Evolutionary conservation across 2,113 vertebrate species (phyloP), one percentile per base, ranked within the genome.

Genomic region (Varanus salvator): DNA sequence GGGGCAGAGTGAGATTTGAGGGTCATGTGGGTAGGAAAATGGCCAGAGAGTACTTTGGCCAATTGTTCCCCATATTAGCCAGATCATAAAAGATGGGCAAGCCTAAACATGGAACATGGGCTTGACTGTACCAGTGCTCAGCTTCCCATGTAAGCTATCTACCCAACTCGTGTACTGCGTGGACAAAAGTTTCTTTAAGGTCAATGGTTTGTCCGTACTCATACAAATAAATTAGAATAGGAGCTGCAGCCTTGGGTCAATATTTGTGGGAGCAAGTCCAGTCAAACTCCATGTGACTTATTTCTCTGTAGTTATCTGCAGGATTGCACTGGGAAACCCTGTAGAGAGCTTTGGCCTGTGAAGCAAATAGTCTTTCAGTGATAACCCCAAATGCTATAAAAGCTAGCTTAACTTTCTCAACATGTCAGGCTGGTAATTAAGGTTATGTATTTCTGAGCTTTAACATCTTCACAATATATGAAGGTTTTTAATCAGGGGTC

Each of bases 361-460:
- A 57, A 88, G 48, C 77, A 81, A 80, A 78, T 80, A n/a, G n/a
- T 23, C 25, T 88, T 86, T 69, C 29, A 60, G 81, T 86, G 68
- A 48, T 85, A 44, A 80, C 14, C 69, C 80, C 72, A 34, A 74
- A 5, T 34, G 72, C 14, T 2, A 64, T 29, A 1, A 12, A 4
- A 0, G 50, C 38, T 2, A 0, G 44, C 29, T 66, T 80, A 82
- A 48, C 85, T 25, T 80, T 0, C 0, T 12, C 23, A 4, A 1
- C 27, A 68, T n/a, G 12, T 44, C 21, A n/a, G 83, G 72, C 19
- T 21, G 52, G 0, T 17, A 69, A 84, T 31, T 90, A 90, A 69
- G 2, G 8, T 34, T 78, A 75, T 48, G 0, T 0, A 0, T 68
- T 6, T 0, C 25, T 50, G 14, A 44, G n/a, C 2, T 84, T 27